Evolutionary conservation across 2,888 invertebrate genomes (phyloP), one percentile per base, ranked within the genome.

Genomic region (Caenorhabditis becei): DNA sequence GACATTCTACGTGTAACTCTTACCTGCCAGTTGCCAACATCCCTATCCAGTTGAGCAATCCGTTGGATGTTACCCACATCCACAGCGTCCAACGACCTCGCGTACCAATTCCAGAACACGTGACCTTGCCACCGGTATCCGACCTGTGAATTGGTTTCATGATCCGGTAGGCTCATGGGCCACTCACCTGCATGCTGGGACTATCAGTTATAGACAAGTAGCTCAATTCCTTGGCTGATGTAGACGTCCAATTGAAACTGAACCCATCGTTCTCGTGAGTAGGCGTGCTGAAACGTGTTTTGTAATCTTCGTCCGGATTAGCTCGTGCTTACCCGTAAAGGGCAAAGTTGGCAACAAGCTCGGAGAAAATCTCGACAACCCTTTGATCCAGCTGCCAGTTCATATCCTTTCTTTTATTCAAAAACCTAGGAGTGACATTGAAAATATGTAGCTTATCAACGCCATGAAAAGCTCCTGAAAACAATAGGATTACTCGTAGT

Each of bases 21-120:
- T 18, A 91, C 91, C 87, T 91, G 91, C 87, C 90, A 91, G 63
- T 91, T 90, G 35, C 90, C 90, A 26, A 91, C 82, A 78, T 89
- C 87, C 61, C 88, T 86, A 62, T 89, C 89, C n/a, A 91, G 83
- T 54, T 84, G 86, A 14, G 89, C 87, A 65, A 91, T 89, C 70
- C 86, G 77, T 20, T 89, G 86, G 28, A 88, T 80, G 71, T 91
- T 91, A 0, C 91, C 91, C 2, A 91, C 90, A 75, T 91, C 91
- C 16, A 91, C 89, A 10, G 87, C 85, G 58, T 91, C 91, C 18
- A 91, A 74, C 18, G 89, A 85, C 18, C 86, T 69, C 0, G 88
- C 89, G 78, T 91, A 91, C 86, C 87, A 87, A 63, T 91, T 91
- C 91, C 91, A 91, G 83, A 91, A 91, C 18, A 89, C 86, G 77